Base-by-base conservation (phyloP, 2,797 vertebrate genomes). In the Chanos chanos region DNA sequence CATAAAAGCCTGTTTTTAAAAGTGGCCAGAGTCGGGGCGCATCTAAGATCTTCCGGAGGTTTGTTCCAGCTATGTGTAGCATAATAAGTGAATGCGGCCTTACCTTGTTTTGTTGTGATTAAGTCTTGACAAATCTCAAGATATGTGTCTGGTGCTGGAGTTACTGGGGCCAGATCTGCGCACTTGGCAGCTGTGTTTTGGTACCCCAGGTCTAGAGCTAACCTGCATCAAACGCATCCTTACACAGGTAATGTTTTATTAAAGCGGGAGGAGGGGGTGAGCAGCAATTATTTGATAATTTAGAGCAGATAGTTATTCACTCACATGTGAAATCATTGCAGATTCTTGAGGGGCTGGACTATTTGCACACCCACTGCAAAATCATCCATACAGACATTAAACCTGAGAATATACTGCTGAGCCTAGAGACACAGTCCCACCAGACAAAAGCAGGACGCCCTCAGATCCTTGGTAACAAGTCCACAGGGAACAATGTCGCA, bases 321-420 rank as follows among this genome's bases (percentile, higher is more conserved):
- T 3, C 4, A 15, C 1, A 27, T 22, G 21, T 48, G 3, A 48
- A 59, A n/a, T 8, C 3, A n/a, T n/a, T 53, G 5, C 58, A 95
- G 94, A 89, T 95, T 52, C 89, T 95, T 18, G 85, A 91, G 63
- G 92, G 92, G 18, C 78, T 94, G 70, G 83, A 89, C 34, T 93
- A 92, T 73, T 85, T 94, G 53, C 93, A 94, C 82, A 64, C 71
- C 61, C 70, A 78, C 63, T 93, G 93, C 78, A 84, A 83, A 61
- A 94, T 94, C 66, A 92, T 94, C 79, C 92, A 95, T 24, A 64
- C 92, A 0, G 92, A 94, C 79, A 87, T 94, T 74, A 94, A 94
- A 61, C 92, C 92, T 0, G 92, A 95, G 75, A 94, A 95, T 65
- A 71, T 94, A 57, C 72, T 95, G 71, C 72, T 94, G 31, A 79